Percentiles rank a stretch among this genome's conserved stretches.
phyloP scores from a whole-genome alignment of 2,797 vertebrate species.

The Cottoperca gobio region DNA sequence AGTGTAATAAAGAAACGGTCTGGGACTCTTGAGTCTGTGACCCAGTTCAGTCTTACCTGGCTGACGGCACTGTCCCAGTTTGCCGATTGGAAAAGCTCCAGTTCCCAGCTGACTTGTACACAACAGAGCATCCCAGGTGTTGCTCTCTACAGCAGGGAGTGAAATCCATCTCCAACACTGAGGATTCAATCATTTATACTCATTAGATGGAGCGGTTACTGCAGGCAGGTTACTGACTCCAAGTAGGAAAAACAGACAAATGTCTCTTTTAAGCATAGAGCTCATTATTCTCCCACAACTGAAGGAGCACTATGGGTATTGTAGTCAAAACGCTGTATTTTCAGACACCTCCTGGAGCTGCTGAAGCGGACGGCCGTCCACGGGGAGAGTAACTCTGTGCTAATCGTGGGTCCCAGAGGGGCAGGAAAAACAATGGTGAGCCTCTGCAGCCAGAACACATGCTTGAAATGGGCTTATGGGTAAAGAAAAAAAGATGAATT shows the following conservation, averaged over 20 bases:
- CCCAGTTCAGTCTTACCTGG: constrained; percentile 62
- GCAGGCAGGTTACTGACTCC: neutral
- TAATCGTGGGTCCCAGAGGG: constrained; percentile 94
- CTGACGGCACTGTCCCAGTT: constrained; percentile 57
- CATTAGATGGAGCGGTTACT: neutral
- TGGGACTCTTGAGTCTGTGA: constrained; percentile 39
- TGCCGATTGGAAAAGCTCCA: constrained; percentile 30
- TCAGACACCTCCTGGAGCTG: constrained; percentile 93
- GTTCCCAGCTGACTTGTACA: constrained; percentile 34
- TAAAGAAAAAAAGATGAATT: constrained; percentile 9
- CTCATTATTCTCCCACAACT: neutral
- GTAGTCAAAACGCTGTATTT: constrained; percentile 23
- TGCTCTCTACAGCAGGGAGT: neutral
- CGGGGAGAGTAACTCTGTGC: constrained; percentile 96
- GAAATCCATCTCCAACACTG: constrained; percentile 9
- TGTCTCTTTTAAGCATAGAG: neutral
- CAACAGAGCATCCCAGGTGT: constrained; percentile 22
- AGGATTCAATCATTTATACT: neutral
- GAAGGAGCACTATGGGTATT: constrained; percentile 38
- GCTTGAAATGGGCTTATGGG: neutral
- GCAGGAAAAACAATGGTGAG: constrained; percentile 93
- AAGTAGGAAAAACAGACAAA: neutral
- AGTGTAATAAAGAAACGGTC: constrained; percentile 9
- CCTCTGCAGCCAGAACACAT: neutral
- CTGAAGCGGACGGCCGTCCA: constrained; percentile 90